Base-by-base conservation (phyloP, 2,797 vertebrate genomes). In the Poeciliopsis presidionis region DNA sequence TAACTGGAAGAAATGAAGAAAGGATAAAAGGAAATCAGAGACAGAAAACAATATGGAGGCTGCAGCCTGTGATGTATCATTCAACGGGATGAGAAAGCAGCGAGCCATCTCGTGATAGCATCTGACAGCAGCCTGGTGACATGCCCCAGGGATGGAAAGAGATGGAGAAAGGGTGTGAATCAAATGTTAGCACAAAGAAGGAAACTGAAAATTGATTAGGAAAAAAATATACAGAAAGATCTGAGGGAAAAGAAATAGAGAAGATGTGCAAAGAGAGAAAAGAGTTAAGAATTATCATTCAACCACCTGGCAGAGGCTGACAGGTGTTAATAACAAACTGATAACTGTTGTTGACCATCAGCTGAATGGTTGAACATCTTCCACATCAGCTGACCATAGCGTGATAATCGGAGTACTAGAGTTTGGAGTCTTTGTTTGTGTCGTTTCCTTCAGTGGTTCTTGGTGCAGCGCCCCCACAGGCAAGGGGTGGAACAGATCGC, bases 121-220 rank as follows among this genome's bases (percentile, higher is more conserved):
- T 74, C 51, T 74, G 72, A 74, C 72, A 74, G 72, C 72, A 57
- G 72, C 33, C 53, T 55, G 8, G 53, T 57, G 33, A 57, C 49
- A 41, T 28, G 72, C 72, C 72, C 33, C 51, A 74, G 72, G 72
- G 72, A 74, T 43, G 72, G 49, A 43, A 30, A 41, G 51, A 74
- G 72, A 57, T n/a, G 22, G 36, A 30, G 33, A 57, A 30, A 16
- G 72, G 22, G 39, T 57, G 72, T 43, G 72, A 57, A 55, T 74
- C 72, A 57, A 57, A 57, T 55, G 57, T 36, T 14, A 43, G 33
- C 25, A 20, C 71, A 72, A 59, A 28, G n/a, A 25, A 55, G 36
- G 53, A 28, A 43, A 57, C 41, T 28, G 25, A n/a, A 73, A 73
- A 74, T 33, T 51, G 72, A 43, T 55, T 28, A 57, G 8, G 18